Evolutionary conservation across 1,140 invertebrate genomes (phyloP).

Genomic region (Drosophila oshimai): DNA sequence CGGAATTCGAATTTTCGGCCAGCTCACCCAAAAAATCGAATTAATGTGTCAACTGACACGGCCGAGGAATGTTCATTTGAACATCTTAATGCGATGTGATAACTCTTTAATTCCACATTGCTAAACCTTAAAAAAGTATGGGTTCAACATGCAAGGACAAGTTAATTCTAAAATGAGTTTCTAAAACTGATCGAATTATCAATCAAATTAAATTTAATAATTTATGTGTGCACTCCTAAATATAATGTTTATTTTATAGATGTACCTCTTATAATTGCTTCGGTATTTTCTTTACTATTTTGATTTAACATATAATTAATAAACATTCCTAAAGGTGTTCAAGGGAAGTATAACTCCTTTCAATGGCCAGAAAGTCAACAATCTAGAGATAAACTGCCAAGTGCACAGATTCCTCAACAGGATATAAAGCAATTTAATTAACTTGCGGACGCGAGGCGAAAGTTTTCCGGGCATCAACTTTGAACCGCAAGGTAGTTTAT

Average conservation of each 20-base stretch:
- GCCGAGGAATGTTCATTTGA: neutral
- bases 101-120: too few species aligned
- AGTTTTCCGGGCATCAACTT: conserved; percentile 75
- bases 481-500: conserved; percentile 80
- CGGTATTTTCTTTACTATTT: too few species aligned
- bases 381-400: conserved; percentile 34
- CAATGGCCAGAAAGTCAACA: conserved; percentile 25
- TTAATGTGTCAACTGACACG: neutral
- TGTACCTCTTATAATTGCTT: too few species aligned
- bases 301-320: too few species aligned
- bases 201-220: too few species aligned
- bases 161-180: too few species aligned
- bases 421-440: conserved; percentile 78
- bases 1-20: neutral
- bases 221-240: too few species aligned
- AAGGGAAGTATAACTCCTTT: neutral
- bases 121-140: too few species aligned
- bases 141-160: too few species aligned
- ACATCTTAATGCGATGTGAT: neutral
- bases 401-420: conserved; percentile 27
- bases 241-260: too few species aligned
- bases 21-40: conserved; percentile 10
- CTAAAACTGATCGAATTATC: too few species aligned
- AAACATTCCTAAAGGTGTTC: neutral
- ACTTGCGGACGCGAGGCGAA: conserved; percentile 69